Evolutionary conservation across 2,797 vertebrate species (phyloP).

Genomic region (Manis javanica): DNA sequence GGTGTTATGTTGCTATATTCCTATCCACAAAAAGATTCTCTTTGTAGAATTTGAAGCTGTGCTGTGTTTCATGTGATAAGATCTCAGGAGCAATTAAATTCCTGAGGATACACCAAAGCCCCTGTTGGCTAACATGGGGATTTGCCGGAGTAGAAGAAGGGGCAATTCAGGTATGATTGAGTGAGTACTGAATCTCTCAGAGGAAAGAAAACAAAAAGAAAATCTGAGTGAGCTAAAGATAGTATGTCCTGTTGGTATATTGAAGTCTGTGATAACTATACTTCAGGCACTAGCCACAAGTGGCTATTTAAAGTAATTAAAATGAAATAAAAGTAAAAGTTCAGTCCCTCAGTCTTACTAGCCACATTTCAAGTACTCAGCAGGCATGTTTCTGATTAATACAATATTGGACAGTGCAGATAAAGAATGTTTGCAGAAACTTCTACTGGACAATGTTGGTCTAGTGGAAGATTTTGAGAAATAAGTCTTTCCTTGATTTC

Average conservation of each 20-base stretch:
- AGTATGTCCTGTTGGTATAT: background rate
- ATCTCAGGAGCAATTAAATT: constrained; percentile 76
- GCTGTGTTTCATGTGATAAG: constrained; percentile 75
- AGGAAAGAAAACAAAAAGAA: constrained; percentile 25
- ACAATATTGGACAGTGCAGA: background rate
- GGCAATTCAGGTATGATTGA: constrained; percentile 73
- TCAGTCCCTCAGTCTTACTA: background rate
- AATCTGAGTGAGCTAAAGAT: constrained; percentile 28
- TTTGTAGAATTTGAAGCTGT: constrained; percentile 78
- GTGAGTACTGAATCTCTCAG: constrained; percentile 70
- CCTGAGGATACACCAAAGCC: constrained; percentile 56
- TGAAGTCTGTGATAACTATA: constrained; percentile 26
- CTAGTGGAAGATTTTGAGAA: constrained; percentile 46
- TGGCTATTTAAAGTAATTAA: constrained; percentile 28
- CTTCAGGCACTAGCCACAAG: background rate
- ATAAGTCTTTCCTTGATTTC: constrained; percentile 39
- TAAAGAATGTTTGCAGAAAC: background rate
- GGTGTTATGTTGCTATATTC: constrained; percentile 41
- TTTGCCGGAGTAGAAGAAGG: constrained; percentile 61
- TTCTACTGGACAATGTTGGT: background rate
- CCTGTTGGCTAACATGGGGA: constrained; percentile 80
- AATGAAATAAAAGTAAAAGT: constrained; percentile 25
- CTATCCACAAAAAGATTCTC: constrained; percentile 78
- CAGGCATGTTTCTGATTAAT: background rate
- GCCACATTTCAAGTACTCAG: background rate